phyloP scores from a whole-genome alignment of 2,888 invertebrate species.

The Tetheella fluctuosa region DNA sequence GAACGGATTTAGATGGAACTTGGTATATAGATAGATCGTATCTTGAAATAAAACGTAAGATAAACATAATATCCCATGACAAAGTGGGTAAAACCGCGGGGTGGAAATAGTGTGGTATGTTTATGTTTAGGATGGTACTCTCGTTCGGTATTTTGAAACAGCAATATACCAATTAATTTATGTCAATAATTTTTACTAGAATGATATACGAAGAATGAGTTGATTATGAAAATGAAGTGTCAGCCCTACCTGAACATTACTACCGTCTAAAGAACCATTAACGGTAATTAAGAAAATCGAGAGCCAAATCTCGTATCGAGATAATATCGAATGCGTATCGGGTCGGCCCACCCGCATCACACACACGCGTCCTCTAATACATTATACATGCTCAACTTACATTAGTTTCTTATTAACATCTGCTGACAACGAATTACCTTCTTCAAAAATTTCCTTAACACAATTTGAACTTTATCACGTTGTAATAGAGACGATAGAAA shows the following conservation, averaged over 20 bases:
- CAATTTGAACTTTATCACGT: conserved; percentile 33
- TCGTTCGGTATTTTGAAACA: no score
- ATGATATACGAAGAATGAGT: no score
- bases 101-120: no score
- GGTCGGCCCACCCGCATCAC: conserved; percentile 71
- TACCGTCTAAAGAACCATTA: conserved; percentile 66
- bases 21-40: no score
- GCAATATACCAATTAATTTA: no score
- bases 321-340: conserved; percentile 74
- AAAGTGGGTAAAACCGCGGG: no score
- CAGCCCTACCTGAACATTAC: conserved; percentile 47
- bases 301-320: conserved; percentile 73
- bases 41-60: no score
- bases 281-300: conserved; percentile 81
- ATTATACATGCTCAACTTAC: conserved; percentile 72
- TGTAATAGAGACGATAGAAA: conserved; percentile 26
- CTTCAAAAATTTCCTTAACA: conserved; percentile 33
- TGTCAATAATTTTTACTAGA: no score
- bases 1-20: no score
- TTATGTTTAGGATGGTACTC: no score
- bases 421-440: conserved; percentile 47
- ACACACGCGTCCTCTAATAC: conserved; percentile 50
- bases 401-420: conserved; percentile 60
- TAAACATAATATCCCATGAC: no score
- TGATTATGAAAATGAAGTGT: conserved; percentile 19